Percentiles rank a stretch among this genome's conserved stretches.
phyloP scores from a whole-genome alignment of 2,797 vertebrate species.

The Bryconaethiops microstoma region DNA sequence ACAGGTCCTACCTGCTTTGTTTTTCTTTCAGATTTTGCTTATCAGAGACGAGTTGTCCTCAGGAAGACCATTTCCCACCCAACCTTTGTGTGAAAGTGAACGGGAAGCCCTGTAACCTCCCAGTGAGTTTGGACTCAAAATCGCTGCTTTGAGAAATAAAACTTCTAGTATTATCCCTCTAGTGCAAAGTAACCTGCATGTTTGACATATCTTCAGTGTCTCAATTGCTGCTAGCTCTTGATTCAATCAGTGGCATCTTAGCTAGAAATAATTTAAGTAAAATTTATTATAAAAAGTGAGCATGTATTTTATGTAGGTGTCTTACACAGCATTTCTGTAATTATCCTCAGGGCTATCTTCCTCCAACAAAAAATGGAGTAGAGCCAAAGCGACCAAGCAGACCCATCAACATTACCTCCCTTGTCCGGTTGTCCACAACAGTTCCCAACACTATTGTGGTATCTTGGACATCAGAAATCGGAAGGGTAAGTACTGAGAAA shows the following conservation, averaged over 20 bases:
- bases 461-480: slow-evolving; percentile 97
- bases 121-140: slow-evolving; percentile 78
- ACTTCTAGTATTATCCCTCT: too few species aligned
- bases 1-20: background rate
- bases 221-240: too few species aligned
- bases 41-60: slow-evolving; percentile 99
- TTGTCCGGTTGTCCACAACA: slow-evolving; percentile 94
- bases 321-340: slow-evolving; percentile 3
- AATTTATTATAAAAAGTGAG: too few species aligned
- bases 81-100: slow-evolving; percentile 99
- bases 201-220: too few species aligned
- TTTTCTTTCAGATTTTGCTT: slow-evolving; percentile 89
- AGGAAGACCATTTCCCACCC: slow-evolving; percentile 99
- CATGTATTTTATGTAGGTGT: too few species aligned
- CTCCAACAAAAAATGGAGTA: slow-evolving; percentile 99
- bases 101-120: slow-evolving; percentile 97
- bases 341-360: slow-evolving; percentile 90
- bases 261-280: too few species aligned
- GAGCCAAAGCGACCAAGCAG: slow-evolving; percentile 99
- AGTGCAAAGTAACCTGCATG: too few species aligned
- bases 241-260: too few species aligned
- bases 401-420: slow-evolving; percentile 99
- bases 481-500: slow-evolving; percentile 83
- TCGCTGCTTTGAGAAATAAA: too few species aligned
- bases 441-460: slow-evolving; percentile 98